Evolutionary conservation across 2,888 invertebrate species (phyloP).

Genomic region (Leucania comma): DNA sequence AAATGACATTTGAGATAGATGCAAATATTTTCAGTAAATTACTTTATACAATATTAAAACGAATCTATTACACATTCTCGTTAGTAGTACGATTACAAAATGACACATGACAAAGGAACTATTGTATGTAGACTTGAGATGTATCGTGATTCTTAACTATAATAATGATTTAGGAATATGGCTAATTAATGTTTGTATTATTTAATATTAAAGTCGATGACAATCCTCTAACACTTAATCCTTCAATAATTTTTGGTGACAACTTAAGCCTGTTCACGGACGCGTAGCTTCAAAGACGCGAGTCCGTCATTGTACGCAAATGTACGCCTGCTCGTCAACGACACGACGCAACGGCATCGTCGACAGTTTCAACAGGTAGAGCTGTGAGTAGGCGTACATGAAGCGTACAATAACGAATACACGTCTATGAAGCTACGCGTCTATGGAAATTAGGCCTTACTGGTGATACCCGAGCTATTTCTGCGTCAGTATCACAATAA

Average conservation of each 20-base stretch:
- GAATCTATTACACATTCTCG: constrained; percentile 83
- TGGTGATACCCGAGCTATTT: constrained; percentile 39
- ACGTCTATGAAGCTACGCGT: too few species aligned
- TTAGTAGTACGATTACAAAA: constrained; percentile 87
- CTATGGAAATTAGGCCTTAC: constrained; percentile 6
- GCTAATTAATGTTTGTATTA: constrained; percentile 80
- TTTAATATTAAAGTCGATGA: constrained; percentile 76
- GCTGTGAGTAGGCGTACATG: too few species aligned
- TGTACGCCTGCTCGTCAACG: too few species aligned
- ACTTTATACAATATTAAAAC: constrained; percentile 86
- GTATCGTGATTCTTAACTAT: constrained; percentile 76
- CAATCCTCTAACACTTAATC: constrained; percentile 76
- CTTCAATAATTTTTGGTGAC: constrained; percentile 85
- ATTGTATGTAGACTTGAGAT: constrained; percentile 89
- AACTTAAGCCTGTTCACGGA: constrained; percentile 37
- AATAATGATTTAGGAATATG: constrained; percentile 83
- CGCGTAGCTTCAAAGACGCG: too few species aligned
- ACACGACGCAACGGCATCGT: too few species aligned
- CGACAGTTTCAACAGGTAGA: too few species aligned
- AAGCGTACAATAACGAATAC: too few species aligned
- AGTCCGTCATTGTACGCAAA: too few species aligned
- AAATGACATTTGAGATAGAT: constrained; percentile 89
- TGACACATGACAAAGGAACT: constrained; percentile 91
- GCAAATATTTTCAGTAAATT: constrained; percentile 88
- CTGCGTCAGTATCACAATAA: constrained; percentile 50